Evolutionary conservation across 37 sponge, comb jelly and placozoan genomes (phyloP).

Genomic region (Dysidea cf. avara): DNA sequence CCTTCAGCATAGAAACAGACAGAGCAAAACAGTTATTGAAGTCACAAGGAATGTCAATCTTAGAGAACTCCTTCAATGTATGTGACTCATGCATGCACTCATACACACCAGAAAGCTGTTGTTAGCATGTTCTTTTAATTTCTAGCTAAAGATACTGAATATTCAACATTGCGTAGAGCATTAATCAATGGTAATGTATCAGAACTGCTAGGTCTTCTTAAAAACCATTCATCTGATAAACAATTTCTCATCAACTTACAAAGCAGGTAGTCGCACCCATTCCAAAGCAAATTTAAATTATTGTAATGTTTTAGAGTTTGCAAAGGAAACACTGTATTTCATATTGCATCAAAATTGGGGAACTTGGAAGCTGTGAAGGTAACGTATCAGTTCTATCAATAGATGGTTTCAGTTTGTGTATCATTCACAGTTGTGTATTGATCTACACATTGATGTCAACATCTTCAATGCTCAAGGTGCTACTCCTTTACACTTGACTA

Average conservation of each 20-base stretch:
- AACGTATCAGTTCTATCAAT: background rate
- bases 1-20: constrained; percentile 67
- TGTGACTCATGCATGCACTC: no score
- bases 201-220: no score
- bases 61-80: constrained; percentile 44
- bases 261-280: no score
- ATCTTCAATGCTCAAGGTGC: constrained; percentile 31
- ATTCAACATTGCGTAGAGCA: no score
- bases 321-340: constrained; percentile 61
- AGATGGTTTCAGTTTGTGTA: background rate
- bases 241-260: no score
- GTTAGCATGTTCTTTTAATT: no score
- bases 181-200: no score
- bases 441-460: constrained; percentile 22
- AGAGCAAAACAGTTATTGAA: constrained; percentile 73
- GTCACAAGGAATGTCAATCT: constrained; percentile 67
- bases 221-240: no score
- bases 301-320: constrained; percentile 47
- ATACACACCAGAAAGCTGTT: no score
- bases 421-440: constrained; percentile 22
- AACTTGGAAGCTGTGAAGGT: constrained; percentile 47
- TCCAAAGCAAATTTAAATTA: no score
- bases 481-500: constrained; percentile 51
- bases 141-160: no score
- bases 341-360: constrained; percentile 50